Base-by-base conservation (phyloP, 2,113 vertebrate genomes). In the Microtus ochrogaster region DNA sequence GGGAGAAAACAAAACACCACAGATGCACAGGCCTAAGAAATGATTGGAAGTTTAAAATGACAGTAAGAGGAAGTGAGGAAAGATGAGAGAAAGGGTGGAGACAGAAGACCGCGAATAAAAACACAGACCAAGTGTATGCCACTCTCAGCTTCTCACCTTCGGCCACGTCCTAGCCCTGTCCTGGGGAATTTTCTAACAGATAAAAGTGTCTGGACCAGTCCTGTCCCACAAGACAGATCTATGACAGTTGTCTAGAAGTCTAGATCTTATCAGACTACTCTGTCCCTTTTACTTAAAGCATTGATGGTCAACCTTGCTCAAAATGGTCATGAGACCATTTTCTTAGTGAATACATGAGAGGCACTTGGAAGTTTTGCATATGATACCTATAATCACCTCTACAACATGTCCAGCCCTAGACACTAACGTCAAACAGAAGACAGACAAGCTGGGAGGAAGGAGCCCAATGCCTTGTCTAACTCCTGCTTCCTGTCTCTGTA, bases 251-350 rank as follows among this genome's bases (percentile, higher is more conserved):
- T 49, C 73, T 52, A 28, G n/a, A 47, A 92, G 77, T 58, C n/a
- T 61, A 87, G 44, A 33, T 55, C 92, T 88, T 41, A 55, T 63
- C 49, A 7, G 12, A 63, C 55, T 28, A 47, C 1, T 47, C 47
- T 93, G 10, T 49, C 61, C 55, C 70, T 95, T 88, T 96, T 30
- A 74, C 36, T 66, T 89, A 68, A 95, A 89, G 78, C 68, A 86
- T 26, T 19, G 66, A 91, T 47, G 72, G 55, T 66, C 52, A 21
- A 74, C 39, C 7, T 30, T 58, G 89, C 44, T 63, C 52, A 68
- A 74, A 52, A 76, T 0, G 17, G 74, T 47, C 89, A n/a, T 13
- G 8, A n/a, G 30, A 85, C 9, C 72, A 36, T 74, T 73, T 21
- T 28, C 30, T 44, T 16, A 41, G 14, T 3, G 19, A 9, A 47